Base-by-base conservation (phyloP, 2,797 vertebrate species). In the Scomberomorus guttatus region DNA sequence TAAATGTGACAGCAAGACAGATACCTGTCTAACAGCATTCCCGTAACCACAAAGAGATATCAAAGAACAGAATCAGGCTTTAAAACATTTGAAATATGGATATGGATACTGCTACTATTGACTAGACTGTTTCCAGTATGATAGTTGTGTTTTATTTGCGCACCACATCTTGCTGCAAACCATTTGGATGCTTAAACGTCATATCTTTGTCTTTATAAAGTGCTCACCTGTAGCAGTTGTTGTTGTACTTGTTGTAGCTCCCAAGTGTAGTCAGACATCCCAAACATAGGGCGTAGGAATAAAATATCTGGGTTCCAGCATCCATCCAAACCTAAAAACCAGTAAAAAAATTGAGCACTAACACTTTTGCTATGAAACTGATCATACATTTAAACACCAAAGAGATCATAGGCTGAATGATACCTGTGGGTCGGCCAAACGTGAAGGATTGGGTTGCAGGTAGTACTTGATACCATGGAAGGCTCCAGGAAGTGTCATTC, bases 391-490 rank as follows among this genome's bases (percentile, higher is more conserved):
- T 37, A 2, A 37, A 37, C 7, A 12, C 37, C 9, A 37, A 37
- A 11, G 15, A 64, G 25, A 22, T 18, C n/a, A 44, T 44, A 37
- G 5, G 18, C 5, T 55, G 22, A 72, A 29, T 62, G 15, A 93
- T 94, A 98, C 97, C 97, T 98, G 97, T 51, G 97, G 97, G 74
- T 98, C 97, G 79, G 95, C 90, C 0, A 98, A 96, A 1, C 96
- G 94, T 13, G 94, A 88, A 59, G 95, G 89, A 88, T 97, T 94
- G 50, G 97, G 97, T 80, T 97, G 97, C 84, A 99, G 91, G 88
- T 98, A 99, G 87, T 97, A 98, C 60, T 95, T 95, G 87, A 99
- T 96, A 68, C 97, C 97, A 27, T 95, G 93, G 59, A 92, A 60
- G 10, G 97, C 97, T 67, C 97, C 97, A 0, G 97, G 97, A 62